Evolutionary conservation across 2,888 invertebrate genomes (phyloP).

Genomic region (Xylota segnis): DNA sequence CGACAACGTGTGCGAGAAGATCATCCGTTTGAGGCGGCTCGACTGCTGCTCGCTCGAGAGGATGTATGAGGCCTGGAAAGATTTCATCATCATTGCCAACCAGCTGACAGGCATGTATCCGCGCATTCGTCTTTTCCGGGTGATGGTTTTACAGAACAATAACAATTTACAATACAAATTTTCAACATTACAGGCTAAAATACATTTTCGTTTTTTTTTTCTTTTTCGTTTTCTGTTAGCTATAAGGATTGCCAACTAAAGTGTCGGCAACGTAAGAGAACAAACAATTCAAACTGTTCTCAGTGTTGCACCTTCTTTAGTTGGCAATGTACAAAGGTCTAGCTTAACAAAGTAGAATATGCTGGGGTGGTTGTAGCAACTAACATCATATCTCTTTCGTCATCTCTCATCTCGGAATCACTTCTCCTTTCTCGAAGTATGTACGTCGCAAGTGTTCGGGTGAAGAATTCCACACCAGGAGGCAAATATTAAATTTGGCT

Average conservation of each 20-base stretch:
- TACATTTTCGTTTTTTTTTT: constrained; percentile 42
- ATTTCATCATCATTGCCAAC: constrained; percentile 41
- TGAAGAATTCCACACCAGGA: constrained; percentile 42
- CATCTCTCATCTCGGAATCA: constrained; percentile 50
- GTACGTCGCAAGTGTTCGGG: constrained; percentile 28
- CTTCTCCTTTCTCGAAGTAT: constrained; percentile 33
- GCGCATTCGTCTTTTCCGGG: constrained; percentile 35
- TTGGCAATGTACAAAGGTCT: constrained; percentile 70
- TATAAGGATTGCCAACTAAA: constrained; percentile 57
- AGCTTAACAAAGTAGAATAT: constrained; percentile 55
- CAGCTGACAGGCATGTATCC: constrained; percentile 49
- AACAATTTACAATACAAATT: constrained; percentile 58
- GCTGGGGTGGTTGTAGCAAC: constrained; percentile 50
- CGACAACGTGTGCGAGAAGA: constrained; percentile 59
- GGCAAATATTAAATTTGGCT: constrained; percentile 38
- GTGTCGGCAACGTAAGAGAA: constrained; percentile 5
- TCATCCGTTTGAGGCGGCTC: constrained; percentile 50
- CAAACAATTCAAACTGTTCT: not conserved
- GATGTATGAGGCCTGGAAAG: constrained; percentile 29
- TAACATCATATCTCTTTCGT: constrained; percentile 55
- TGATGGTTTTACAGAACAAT: constrained; percentile 57
- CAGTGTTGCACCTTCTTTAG: constrained; percentile 38
- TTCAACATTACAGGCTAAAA: constrained; percentile 54
- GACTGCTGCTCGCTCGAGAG: constrained; percentile 51
- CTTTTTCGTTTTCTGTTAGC: constrained; percentile 14